These are phyloP conservation scores for Zenarchopterus dispar DNA, from an alignment of 2,797 vertebrate species.

Conservation along the genomic window DNA sequence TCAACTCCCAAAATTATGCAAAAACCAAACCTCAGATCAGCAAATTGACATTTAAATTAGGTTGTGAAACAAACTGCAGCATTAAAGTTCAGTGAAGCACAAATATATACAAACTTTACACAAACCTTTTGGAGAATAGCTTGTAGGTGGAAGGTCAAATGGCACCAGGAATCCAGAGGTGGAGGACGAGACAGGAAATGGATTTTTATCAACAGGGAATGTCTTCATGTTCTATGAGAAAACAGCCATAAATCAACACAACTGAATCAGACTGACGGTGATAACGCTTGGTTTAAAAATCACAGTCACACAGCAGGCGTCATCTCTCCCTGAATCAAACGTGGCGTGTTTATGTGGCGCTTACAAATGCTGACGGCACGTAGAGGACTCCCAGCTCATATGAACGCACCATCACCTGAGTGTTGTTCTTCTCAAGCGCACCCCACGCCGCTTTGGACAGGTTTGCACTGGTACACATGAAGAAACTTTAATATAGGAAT, in stretches of 20 bases:
- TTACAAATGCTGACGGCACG: conserved; percentile 93
- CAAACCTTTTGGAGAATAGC: conserved; percentile 76
- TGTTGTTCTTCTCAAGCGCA: conserved; percentile 90
- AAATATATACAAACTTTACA: not conserved
- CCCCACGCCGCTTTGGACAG: conserved; percentile 99
- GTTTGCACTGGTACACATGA: conserved; percentile 85
- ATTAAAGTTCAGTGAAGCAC: not conserved
- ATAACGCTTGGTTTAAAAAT: no score
- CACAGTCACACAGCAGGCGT: no score
- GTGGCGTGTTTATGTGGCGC: conserved; percentile 54
- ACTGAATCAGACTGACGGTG: no score
- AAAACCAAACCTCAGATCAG: no score
- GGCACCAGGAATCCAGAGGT: conserved; percentile 81
- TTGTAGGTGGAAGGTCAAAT: conserved; percentile 83
- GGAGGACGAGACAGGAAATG: conserved; percentile 72
- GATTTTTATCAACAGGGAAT: conserved; percentile 77
- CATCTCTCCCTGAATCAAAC: no score
- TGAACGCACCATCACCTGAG: conserved; percentile 95
- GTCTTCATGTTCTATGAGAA: conserved; percentile 77
- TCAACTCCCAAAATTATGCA: no score
- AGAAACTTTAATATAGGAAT: not conserved
- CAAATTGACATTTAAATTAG: no score
- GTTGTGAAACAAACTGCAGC: no score
- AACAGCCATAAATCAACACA: conserved; percentile 7
- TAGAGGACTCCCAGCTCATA: conserved; percentile 97